These are phyloP conservation scores for Druon quercuslanigerum DNA, from an alignment of 1,140 invertebrate genomes.

Conservation along the genomic window DNA sequence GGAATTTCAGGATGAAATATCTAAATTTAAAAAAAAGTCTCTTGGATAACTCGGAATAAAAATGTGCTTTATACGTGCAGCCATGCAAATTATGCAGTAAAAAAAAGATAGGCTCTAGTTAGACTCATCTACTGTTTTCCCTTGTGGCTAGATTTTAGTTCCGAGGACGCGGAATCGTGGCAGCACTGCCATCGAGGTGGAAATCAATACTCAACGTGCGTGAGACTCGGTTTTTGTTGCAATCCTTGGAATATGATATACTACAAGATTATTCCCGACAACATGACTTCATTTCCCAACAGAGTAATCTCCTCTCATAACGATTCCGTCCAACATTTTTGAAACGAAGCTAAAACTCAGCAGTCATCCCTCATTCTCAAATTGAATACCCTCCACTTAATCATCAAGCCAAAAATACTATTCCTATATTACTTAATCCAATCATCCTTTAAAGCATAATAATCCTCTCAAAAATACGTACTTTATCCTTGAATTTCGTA, in stretches of 20 bases:
- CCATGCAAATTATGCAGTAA: too few species aligned
- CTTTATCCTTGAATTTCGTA: too few species aligned
- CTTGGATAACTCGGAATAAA: too few species aligned
- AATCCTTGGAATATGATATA: slow-evolving; percentile 67
- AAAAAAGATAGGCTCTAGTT: not conserved
- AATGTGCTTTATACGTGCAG: too few species aligned
- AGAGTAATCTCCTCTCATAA: not conserved
- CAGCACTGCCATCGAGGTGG: slow-evolving; percentile 67
- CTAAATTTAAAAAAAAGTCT: too few species aligned
- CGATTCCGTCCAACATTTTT: not conserved
- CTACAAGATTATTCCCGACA: slow-evolving; percentile 42
- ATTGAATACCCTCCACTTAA: too few species aligned
- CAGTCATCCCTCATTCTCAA: not conserved
- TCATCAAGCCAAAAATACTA: too few species aligned
- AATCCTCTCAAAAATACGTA: too few species aligned
- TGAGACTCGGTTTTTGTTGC: slow-evolving; percentile 60
- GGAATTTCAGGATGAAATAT: too few species aligned
- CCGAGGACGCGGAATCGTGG: slow-evolving; percentile 64
- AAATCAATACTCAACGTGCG: slow-evolving; percentile 74
- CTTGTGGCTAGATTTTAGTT: slow-evolving; percentile 66
- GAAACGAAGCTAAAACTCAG: not conserved
- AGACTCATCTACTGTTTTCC: slow-evolving; percentile 14
- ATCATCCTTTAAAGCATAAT: too few species aligned
- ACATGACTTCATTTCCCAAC: not conserved
- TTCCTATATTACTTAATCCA: too few species aligned